Base-by-base conservation (phyloP, 1,140 invertebrate species). In the Hyles vespertilio region DNA sequence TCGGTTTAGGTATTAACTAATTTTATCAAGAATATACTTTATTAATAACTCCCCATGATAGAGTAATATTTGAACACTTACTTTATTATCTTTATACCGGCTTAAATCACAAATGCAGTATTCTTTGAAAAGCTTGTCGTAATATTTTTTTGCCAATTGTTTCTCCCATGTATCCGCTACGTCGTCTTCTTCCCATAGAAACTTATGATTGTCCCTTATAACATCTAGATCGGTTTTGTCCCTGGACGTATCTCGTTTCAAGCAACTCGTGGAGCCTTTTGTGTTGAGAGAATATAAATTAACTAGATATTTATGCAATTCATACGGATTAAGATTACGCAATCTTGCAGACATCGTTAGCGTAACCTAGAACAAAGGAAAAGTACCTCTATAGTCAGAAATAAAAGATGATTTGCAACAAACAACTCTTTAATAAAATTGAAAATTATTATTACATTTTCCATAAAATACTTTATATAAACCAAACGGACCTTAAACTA, bases 61-160 rank as follows among this genome's bases (percentile, higher is more conserved):
- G 22, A 22, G 2, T 22, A 22, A 22, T 22, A 22, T 22, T 22
- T 22, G 22, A 22, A 22, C 22, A 81, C 77, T 90, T 91, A 97
- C 95, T 92, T 97, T 97, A 77, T 98, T 98, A 79, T 96, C 93
- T 91, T 97, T 97, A 80, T 96, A 99, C 69, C 92, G 86, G 51
- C 91, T 95, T 36, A 99, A 90, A 89, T 99, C 98, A 72, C 94
- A 95, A 67, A 99, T 96, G 78, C 97, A 98, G 82, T 98, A 99
- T 87, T 99, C 98, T 91, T 98, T 99, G 80, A 98, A 99, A n/a
- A 99, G 92, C 90, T 98, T 99, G 78, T 99, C 97, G 86, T 99
- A 99, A 90, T 99, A 99, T 78, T 96, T 97, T 84, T 98, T 98
- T 0, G 98, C 98, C 59, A 99, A 89, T 71, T 94, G 92, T 67